These are phyloP conservation scores for Geotrupes spiniger DNA, from an alignment of 2,888 invertebrate species.

Conservation along the genomic window DNA sequence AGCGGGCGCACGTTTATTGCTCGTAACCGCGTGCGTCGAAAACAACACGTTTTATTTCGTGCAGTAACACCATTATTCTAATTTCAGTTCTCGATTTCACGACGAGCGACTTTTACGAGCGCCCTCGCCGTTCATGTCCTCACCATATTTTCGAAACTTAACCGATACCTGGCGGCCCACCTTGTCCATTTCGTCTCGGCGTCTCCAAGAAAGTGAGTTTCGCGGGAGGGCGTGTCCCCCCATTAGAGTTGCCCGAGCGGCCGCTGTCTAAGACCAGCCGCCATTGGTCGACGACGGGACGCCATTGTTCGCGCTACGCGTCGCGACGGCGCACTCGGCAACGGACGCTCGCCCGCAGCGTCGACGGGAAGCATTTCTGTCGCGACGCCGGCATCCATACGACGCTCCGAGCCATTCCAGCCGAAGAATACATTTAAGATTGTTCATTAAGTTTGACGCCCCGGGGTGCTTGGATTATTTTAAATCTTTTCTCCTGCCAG, in stretches of 20 bases:
- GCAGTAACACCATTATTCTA: too few species aligned
- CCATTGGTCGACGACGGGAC: slow-evolving; percentile 45
- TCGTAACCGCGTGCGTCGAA: too few species aligned
- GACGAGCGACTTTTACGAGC: too few species aligned
- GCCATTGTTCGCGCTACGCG: slow-evolving; percentile 53
- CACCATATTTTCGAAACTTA: not conserved
- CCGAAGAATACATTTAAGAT: slow-evolving; percentile 32
- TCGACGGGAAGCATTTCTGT: slow-evolving; percentile 56
- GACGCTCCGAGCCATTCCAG: slow-evolving; percentile 36
- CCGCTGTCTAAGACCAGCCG: slow-evolving; percentile 34
- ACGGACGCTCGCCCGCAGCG: slow-evolving; percentile 62
- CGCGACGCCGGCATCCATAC: slow-evolving; percentile 42
- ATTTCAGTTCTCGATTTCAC: too few species aligned
- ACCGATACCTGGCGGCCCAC: not conserved
- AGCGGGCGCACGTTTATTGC: too few species aligned
- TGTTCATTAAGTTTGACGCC: slow-evolving; percentile 36
- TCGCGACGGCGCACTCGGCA: slow-evolving; percentile 46
- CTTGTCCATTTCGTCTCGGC: slow-evolving; percentile 4
- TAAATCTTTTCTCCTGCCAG: slow-evolving; percentile 26
- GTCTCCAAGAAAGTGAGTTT: slow-evolving; percentile 24
- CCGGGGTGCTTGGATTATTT: slow-evolving; percentile 33
- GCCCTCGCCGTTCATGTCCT: too few species aligned
- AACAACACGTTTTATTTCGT: too few species aligned
- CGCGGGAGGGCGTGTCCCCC: slow-evolving; percentile 43
- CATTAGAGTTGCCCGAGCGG: slow-evolving; percentile 44